phyloP scores from a whole-genome alignment of 2,797 vertebrate genomes.

The Ctenopoma kingsleyae region DNA sequence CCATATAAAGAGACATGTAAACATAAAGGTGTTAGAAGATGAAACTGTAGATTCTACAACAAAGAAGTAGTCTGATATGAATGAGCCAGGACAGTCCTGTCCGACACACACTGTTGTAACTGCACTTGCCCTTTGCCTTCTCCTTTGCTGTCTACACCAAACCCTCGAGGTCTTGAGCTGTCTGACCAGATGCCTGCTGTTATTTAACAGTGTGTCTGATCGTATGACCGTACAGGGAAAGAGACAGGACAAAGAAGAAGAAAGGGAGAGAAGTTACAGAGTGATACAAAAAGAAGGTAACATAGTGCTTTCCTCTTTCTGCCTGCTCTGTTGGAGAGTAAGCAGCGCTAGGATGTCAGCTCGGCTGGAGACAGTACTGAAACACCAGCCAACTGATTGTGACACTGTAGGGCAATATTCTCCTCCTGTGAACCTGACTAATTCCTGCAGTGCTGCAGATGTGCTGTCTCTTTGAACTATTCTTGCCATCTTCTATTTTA shows the following conservation, averaged over 20 bases:
- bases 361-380: constrained; percentile 17
- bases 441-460: constrained; percentile 24
- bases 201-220: constrained; percentile 39
- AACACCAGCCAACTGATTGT: constrained; percentile 40
- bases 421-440: constrained; percentile 41
- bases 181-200: constrained; percentile 59
- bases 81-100: constrained; percentile 64
- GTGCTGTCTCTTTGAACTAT: neutral
- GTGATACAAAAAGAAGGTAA: neutral
- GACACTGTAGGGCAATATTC: constrained; percentile 25
- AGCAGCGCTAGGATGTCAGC: constrained; percentile 29
- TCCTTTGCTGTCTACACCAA: constrained; percentile 39
- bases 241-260: constrained; percentile 2
- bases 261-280: constrained; percentile 15
- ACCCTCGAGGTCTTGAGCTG: constrained; percentile 58
- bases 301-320: constrained; percentile 9
- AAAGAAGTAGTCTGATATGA: constrained; percentile 51
- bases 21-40: constrained; percentile 2
- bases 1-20: neutral
- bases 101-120: constrained; percentile 53
- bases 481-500: neutral
- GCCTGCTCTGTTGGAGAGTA: constrained; percentile 16
- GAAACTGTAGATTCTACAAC: constrained; percentile 14
- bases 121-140: constrained; percentile 65
- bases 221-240: neutral